Evolutionary conservation across 30 jellyfish, hydroid and myxozoan genomes (phyloP).

Genomic region (Turritopsis dohrnii): DNA sequence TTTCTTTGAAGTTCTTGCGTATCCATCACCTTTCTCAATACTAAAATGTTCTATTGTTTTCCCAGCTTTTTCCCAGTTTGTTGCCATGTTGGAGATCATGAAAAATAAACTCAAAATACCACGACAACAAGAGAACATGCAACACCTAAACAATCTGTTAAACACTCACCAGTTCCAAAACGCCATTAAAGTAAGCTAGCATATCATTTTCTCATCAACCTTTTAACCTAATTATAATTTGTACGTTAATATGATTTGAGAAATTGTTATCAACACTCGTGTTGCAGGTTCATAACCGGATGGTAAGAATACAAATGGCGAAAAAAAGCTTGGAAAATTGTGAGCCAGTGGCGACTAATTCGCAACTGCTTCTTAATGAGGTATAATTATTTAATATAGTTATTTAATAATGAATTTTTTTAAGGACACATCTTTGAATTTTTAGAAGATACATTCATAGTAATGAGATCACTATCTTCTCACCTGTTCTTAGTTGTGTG

Average conservation of each 20-base stretch:
- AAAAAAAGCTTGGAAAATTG: conserved; percentile 31
- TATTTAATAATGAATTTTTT: background rate
- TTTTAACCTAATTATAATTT: background rate
- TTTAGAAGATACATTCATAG: background rate
- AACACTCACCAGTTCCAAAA: conserved; percentile 68
- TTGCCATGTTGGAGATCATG: conserved; percentile 75
- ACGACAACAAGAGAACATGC: conserved; percentile 64
- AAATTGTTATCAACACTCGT: background rate
- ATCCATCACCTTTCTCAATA: background rate
- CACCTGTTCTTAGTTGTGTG: background rate
- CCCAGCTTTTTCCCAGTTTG: conserved; percentile 73
- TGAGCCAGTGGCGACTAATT: conserved; percentile 83
- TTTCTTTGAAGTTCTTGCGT: background rate
- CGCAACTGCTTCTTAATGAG: conserved; percentile 68
- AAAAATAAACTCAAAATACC: conserved; percentile 40
- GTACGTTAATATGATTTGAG: background rate
- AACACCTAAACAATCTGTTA: conserved; percentile 40
- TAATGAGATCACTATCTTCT: no score
- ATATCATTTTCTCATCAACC: background rate
- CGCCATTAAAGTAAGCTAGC: conserved; percentile 56
- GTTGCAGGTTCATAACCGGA: conserved; percentile 77
- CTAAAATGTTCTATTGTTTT: no score
- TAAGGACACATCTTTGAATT: background rate
- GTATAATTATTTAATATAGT: conserved; percentile 22
- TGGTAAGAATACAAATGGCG: conserved; percentile 69